Conservation (phyloP, 1,140 invertebrate genomes). For the Cydia splendana region DNA sequence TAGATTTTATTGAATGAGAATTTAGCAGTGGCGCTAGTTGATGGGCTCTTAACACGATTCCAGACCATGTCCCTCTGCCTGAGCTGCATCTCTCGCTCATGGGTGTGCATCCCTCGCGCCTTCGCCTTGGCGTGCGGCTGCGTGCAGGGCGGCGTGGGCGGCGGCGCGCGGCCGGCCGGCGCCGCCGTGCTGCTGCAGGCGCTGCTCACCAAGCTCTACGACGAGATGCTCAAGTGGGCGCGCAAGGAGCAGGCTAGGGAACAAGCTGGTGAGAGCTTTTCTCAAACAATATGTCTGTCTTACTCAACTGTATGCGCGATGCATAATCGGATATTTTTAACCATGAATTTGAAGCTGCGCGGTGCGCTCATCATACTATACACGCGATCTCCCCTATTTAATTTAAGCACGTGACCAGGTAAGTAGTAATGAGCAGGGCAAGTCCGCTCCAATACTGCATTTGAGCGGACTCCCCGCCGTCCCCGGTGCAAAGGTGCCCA, state of each 20-base stretch:
- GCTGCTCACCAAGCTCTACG: constrained; percentile 81
- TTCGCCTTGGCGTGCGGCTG: constrained; percentile 80
- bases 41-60: constrained; percentile 45
- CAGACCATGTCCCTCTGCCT: constrained; percentile 85
- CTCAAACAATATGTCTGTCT: no score
- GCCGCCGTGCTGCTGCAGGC: constrained; percentile 86
- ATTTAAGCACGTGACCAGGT: no score
- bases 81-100: constrained; percentile 84
- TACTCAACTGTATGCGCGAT: no score
- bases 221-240: constrained; percentile 79
- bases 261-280: constrained; percentile 51
- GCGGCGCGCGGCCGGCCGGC: constrained; percentile 80
- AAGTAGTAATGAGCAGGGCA: no score
- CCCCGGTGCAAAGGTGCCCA: no score
- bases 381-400: no score
- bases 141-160: constrained; percentile 80
- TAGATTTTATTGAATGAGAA: background rate
- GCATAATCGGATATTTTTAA: no score
- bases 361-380: no score
- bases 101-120: constrained; percentile 82
- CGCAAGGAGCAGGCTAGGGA: constrained; percentile 71
- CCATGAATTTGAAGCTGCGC: no score
- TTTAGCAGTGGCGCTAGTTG: no score
- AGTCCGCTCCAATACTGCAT: no score
- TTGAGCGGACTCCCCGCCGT: no score